A percentile compares a stretch with the other conserved stretches of the same genome.
phyloP scores from a whole-genome alignment of 2,888 invertebrate genomes.

The Drosophila subquinaria region DNA sequence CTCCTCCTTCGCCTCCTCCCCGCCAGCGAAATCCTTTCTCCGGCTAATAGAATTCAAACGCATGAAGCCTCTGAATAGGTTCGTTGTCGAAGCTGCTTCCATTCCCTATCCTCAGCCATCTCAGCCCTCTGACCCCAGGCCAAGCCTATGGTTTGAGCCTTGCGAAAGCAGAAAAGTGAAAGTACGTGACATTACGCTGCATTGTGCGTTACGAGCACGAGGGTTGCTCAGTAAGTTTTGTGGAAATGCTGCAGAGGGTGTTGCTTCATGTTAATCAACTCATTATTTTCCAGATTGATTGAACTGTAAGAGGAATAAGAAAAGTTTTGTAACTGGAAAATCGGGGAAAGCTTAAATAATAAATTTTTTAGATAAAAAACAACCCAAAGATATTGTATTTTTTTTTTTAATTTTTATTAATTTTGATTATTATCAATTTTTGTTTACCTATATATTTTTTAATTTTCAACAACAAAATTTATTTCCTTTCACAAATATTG shows the following conservation, averaged over 20 bases:
- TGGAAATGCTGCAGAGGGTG: background rate
- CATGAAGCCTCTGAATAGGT: constrained; percentile 78
- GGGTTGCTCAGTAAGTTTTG: constrained; percentile 35
- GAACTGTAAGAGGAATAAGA: too few species aligned
- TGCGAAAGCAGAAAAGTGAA: constrained; percentile 65
- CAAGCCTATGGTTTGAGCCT: constrained; percentile 1
- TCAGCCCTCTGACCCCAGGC: background rate
- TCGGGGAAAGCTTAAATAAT: too few species aligned
- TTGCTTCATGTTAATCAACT: too few species aligned
- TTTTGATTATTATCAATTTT: too few species aligned
- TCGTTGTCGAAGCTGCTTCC: constrained; percentile 64
- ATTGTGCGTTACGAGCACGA: constrained; percentile 41
- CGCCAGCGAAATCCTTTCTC: constrained; percentile 69
- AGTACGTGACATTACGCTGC: constrained; percentile 74
- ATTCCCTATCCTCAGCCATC: background rate
- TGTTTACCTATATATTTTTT: too few species aligned
- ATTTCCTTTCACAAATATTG: background rate
- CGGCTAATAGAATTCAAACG: constrained; percentile 78
- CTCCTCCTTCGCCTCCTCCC: background rate
- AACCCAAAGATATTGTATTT: too few species aligned
- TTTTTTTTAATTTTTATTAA: too few species aligned
- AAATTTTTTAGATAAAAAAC: too few species aligned
- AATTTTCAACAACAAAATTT: background rate
- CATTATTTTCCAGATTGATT: too few species aligned
- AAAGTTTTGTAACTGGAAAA: too few species aligned